phyloP scores from a whole-genome alignment of 2,797 vertebrate genomes.

The Neoniphon sammara region DNA sequence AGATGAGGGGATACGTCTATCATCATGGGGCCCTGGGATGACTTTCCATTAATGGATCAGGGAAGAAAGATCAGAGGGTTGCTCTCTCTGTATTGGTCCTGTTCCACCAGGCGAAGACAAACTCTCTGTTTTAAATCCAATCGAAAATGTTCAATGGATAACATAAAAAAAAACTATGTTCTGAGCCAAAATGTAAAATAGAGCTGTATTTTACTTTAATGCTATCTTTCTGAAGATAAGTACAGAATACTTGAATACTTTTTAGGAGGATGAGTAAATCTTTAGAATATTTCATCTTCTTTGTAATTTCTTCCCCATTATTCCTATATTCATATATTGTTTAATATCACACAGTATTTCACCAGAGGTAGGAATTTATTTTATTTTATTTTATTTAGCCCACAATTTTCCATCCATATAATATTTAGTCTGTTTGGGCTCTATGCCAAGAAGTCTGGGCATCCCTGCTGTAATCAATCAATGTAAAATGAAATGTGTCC shows the following conservation, averaged over 20 bases:
- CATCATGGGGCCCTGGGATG: conserved; percentile 30
- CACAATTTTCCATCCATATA: not conserved
- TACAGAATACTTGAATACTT: conserved; percentile 17
- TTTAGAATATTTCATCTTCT: not conserved
- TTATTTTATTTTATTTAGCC: not conserved
- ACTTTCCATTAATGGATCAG: conserved; percentile 33
- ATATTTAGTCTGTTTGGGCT: conserved; percentile 18
- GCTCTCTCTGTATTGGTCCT: conserved; percentile 16
- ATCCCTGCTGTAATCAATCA: conserved; percentile 42
- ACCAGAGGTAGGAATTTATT: not conserved
- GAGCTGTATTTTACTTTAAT: too few species aligned
- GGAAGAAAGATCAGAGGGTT: conserved; percentile 22
- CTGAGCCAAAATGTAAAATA: not conserved
- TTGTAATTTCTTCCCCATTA: not conserved
- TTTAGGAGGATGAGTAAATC: conserved; percentile 27
- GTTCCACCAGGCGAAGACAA: conserved; percentile 12
- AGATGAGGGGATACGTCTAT: conserved; percentile 57
- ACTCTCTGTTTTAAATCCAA: conserved; percentile 26
- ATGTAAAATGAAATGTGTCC: conserved; percentile 20
- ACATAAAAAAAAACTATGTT: not conserved
- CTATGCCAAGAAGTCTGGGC: conserved; percentile 21
- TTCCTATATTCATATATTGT: too few species aligned
- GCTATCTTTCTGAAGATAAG: conserved; percentile 14
- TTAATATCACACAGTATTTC: too few species aligned
- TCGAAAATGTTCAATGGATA: conserved; percentile 13